Evolutionary conservation across 2,888 invertebrate species (phyloP).

Genomic region (Stenodera caucasica): DNA sequence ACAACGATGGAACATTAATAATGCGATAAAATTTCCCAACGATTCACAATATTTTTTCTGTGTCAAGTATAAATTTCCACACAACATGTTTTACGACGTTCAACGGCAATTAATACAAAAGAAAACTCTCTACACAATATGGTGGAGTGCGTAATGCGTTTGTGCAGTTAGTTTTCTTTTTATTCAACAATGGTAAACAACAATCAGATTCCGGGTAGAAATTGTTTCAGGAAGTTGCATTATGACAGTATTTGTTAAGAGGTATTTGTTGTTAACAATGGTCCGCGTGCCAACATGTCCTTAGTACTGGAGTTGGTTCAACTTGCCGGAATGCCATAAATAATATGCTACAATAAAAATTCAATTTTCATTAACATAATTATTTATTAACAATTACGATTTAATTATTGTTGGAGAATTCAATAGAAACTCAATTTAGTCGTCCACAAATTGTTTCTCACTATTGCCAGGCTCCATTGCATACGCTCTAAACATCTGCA

Average conservation of each 20-base stretch:
- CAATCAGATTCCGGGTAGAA: slow-evolving; percentile 21
- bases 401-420: background rate
- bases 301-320: background rate
- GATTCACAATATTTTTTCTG: background rate
- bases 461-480: slow-evolving; percentile 36
- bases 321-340: too few species aligned
- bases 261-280: slow-evolving; percentile 18
- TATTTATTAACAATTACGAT: background rate
- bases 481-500: slow-evolving; percentile 30
- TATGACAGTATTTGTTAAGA: slow-evolving; percentile 10
- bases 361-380: too few species aligned
- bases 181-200: slow-evolving; percentile 21
- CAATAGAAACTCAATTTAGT: slow-evolving; percentile 10
- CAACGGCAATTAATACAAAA: slow-evolving; percentile 10
- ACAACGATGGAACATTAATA: too few species aligned
- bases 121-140: slow-evolving; percentile 11
- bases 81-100: background rate
- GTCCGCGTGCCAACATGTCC: slow-evolving; percentile 14
- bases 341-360: too few species aligned
- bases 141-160: slow-evolving; percentile 19
- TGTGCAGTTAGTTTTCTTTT: slow-evolving; percentile 20
- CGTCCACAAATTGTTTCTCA: slow-evolving; percentile 40
- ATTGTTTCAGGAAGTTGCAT: slow-evolving; percentile 20
- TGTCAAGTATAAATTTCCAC: background rate
- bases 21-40: too few species aligned